phyloP scores from a whole-genome alignment of 2,797 vertebrate species.

The Spea hammondii region DNA sequence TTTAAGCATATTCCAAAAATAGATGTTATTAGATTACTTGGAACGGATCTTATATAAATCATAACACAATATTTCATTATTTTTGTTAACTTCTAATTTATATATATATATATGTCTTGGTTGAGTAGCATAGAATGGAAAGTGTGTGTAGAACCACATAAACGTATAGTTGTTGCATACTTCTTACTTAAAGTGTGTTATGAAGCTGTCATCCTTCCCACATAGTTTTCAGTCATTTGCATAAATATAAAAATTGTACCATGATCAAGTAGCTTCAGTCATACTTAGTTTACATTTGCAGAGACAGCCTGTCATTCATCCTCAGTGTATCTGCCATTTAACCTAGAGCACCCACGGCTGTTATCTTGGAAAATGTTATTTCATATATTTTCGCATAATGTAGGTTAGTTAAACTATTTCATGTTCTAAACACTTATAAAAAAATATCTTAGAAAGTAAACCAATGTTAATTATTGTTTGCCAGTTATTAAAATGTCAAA shows the following conservation, averaged over 20 bases:
- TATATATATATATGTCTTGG: too few relatives aligned
- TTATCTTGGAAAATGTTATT: constrained; percentile 6
- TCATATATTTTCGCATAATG: constrained; percentile 2
- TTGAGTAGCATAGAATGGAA: neutral
- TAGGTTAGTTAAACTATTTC: neutral
- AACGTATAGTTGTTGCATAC: neutral
- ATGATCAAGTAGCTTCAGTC: constrained; percentile 1
- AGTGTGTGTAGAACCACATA: neutral
- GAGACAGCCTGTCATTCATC: constrained; percentile 42
- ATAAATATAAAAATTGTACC: constrained; percentile 15
- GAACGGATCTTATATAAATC: neutral
- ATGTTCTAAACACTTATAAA: neutral
- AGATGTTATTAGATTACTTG: neutral
- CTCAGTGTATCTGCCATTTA: constrained; percentile 32
- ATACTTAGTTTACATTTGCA: constrained; percentile 26
- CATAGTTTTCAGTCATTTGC: constrained; percentile 35
- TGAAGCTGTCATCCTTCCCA: constrained; percentile 25
- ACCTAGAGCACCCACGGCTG: constrained; percentile 11
- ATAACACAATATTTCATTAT: neutral
- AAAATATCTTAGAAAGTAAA: too few relatives aligned
- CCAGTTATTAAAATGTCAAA: too few relatives aligned
- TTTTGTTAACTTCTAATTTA: neutral
- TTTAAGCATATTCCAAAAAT: neutral
- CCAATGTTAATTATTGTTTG: too few relatives aligned
- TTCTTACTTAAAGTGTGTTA: constrained; percentile 14